Base-by-base conservation (phyloP, 1,140 invertebrate species). In the Penaeus indicus region DNA sequence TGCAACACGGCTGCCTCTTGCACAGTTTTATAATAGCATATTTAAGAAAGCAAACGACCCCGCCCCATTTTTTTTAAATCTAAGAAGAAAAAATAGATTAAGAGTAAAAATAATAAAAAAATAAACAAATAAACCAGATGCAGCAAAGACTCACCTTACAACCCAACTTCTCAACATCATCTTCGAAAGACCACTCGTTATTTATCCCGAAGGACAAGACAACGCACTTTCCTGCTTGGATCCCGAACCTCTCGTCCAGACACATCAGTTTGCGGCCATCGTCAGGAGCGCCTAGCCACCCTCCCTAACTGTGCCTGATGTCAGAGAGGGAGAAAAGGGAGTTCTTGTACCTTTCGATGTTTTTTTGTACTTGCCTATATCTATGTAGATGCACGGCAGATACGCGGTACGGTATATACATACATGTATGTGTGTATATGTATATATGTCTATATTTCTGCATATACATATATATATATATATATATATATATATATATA, bases 141-240 rank as follows among this genome's bases (percentile, higher is more conserved):
- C 7, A 3, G 1, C 32, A 32, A 0, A 42, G 22, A 21, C 69
- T 72, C 3, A 72, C 69, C 69, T 72, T 72, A 54, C 91, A 92
- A 8, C 91, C 91, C 38, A 91, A 90, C 10, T 80, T 79, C n/a
- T 63, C 88, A 47, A 90, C 78, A 8, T 80, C 89, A 27, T 91
- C 86, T 60, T 92, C 91, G 85, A 91, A 92, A 0, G 90, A 91
- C 91, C 91, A 92, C 13, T 92, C 91, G 75, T 90, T 83, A 25
- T 91, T 89, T 77, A 91, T 86, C 16, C 91, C 91, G 69, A 91
- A 91, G 64, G 91, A 91, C 62, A 91, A 90, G 63, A 91, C 90
- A 3, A 91, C 54, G 82, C 91, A 91, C 10, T 64, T 32, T 18
- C 60, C 63, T 16, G 84, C 27, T 21, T 18, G 16, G 16, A 85